These are phyloP conservation scores for Gracilinanus agilis DNA, from an alignment of 2,113 vertebrate genomes.

Conservation along the genomic window DNA sequence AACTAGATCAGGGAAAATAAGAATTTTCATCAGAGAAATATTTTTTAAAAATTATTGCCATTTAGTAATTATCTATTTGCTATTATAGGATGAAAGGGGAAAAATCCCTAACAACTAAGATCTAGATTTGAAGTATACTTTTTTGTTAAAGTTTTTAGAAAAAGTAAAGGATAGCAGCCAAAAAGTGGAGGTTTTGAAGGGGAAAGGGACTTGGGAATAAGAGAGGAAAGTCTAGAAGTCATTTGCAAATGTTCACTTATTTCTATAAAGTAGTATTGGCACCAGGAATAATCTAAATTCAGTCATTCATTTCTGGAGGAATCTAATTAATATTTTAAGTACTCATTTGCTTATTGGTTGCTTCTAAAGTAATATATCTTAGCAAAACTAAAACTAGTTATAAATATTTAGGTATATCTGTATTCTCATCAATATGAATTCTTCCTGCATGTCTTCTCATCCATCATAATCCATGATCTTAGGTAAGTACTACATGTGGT, in stretches of 20 bases:
- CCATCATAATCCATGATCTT: not conserved
- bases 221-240: not conserved
- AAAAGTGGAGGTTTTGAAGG: not conserved
- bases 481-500: not conserved
- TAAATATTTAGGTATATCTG: not conserved
- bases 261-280: constrained; percentile 40
- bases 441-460: not conserved
- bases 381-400: constrained; percentile 22
- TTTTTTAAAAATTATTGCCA: not conserved
- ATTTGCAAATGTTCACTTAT: constrained; percentile 35
- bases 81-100: not conserved
- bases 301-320: constrained; percentile 61
- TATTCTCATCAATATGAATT: not conserved
- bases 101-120: not conserved
- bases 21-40: not conserved
- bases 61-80: not conserved
- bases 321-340: constrained; percentile 65
- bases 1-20: not conserved
- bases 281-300: constrained; percentile 40
- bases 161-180: not conserved
- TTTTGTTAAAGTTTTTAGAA: not conserved
- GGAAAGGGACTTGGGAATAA: not conserved
- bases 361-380: constrained; percentile 45
- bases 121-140: not conserved
- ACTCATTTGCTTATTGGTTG: constrained; percentile 44